A percentile compares a stretch with the other conserved stretches of the same genome.
Evolutionary conservation across 1,140 invertebrate genomes (phyloP).

Genomic region (Drosophila bocki): DNA sequence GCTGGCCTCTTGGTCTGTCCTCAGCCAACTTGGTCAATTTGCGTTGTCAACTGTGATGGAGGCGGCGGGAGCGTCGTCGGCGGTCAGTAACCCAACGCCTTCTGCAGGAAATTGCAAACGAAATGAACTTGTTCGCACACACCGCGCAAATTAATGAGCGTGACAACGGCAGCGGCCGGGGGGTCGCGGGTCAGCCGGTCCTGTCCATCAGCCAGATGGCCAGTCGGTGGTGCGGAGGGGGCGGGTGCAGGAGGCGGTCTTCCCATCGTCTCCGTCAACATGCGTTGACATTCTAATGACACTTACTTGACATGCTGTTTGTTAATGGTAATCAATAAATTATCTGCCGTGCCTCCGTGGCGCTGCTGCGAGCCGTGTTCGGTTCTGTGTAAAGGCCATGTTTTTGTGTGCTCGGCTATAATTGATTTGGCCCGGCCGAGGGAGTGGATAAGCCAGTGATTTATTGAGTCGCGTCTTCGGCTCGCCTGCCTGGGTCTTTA

Average conservation of each 20-base stretch:
- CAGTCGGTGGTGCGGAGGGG: background rate
- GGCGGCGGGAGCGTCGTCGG: conserved; percentile 2
- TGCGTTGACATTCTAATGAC: conserved; percentile 75
- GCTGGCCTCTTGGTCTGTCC: background rate
- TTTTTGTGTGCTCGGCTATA: conserved; percentile 61
- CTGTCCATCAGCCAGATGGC: conserved; percentile 41
- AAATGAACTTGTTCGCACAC: conserved; percentile 73
- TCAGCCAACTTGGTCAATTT: conserved; percentile 52
- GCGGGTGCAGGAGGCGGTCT: conserved; percentile 5
- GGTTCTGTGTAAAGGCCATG: conserved; percentile 41
- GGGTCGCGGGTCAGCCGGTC: conserved; percentile 13
- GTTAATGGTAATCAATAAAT: conserved; percentile 78
- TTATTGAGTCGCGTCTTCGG: conserved; percentile 58
- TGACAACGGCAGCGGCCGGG: conserved; percentile 18
- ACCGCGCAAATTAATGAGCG: conserved; percentile 73
- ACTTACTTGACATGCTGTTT: conserved; percentile 73
- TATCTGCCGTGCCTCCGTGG: conserved; percentile 33
- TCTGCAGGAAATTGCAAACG: conserved; percentile 63
- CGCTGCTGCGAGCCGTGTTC: conserved; percentile 11
- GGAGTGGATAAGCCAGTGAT: conserved; percentile 59
- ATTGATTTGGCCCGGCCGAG: conserved; percentile 55
- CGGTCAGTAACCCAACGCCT: conserved; percentile 63
- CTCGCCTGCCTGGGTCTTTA: conserved; percentile 24
- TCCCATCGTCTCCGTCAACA: conserved; percentile 47
- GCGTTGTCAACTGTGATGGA: conserved; percentile 67